Conservation (phyloP, 2,113 vertebrate genomes). For the Oryzias melastigma region DNA sequence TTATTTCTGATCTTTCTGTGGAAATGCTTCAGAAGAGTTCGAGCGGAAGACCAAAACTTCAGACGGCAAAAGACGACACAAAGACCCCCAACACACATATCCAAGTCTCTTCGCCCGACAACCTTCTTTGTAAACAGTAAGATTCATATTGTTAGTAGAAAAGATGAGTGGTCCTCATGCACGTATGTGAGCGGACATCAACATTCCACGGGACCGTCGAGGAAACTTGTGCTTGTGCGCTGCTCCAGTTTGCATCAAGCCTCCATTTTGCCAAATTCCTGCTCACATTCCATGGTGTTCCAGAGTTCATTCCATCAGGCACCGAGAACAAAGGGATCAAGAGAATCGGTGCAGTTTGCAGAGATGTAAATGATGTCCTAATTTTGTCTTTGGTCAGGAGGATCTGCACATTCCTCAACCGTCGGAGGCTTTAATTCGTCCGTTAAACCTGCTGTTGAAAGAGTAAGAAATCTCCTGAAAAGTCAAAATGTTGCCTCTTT, state of each 20-base stretch:
- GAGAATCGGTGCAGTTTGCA: conserved; percentile 5
- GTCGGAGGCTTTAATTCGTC: background rate
- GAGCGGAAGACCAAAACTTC: conserved; percentile 53
- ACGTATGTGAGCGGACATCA: conserved; percentile 19
- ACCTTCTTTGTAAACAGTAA: conserved; percentile 66
- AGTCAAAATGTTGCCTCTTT: conserved; percentile 1
- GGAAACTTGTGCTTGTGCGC: background rate
- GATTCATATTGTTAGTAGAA: conserved; percentile 61
- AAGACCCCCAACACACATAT: conserved; percentile 14
- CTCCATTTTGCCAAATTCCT: background rate
- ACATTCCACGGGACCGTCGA: conserved; percentile 39
- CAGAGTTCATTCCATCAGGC: conserved; percentile 34
- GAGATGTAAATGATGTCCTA: conserved; percentile 5
- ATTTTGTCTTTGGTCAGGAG: conserved; percentile 54
- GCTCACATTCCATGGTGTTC: conserved; percentile 50
- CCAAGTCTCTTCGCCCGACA: conserved; percentile 26
- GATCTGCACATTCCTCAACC: conserved; percentile 13
- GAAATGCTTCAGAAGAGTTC: conserved; percentile 27
- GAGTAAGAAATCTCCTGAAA: background rate
- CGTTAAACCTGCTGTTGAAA: background rate
- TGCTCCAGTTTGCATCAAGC: background rate
- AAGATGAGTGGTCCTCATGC: conserved; percentile 36
- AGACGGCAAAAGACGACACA: conserved; percentile 17
- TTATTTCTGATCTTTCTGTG: background rate
- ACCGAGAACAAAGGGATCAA: conserved; percentile 35